Conservation (phyloP, 1,140 invertebrate genomes). For the Drosophila yakuba region DNA sequence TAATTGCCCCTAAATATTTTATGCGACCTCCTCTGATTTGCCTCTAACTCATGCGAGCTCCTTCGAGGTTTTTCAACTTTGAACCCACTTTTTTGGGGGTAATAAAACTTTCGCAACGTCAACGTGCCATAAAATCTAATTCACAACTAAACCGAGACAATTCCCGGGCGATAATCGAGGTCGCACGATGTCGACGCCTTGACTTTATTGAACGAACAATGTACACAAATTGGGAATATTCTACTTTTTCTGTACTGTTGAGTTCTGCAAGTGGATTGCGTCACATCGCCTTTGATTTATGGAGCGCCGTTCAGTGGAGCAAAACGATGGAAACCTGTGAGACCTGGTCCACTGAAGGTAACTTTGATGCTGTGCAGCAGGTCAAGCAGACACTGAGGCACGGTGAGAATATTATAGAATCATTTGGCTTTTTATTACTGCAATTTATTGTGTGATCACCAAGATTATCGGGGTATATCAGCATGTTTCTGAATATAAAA, state of each 20-base stretch:
- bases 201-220: slow-evolving; percentile 62
- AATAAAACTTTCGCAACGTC: slow-evolving; percentile 22
- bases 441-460: neutral
- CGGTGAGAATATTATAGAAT: neutral
- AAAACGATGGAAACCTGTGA: neutral
- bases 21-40: slow-evolving; percentile 38
- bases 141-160: slow-evolving; percentile 49
- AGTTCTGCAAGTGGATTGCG: slow-evolving; percentile 47
- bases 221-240: slow-evolving; percentile 47
- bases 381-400: slow-evolving; percentile 8
- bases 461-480: neutral
- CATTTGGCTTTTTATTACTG: neutral
- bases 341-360: slow-evolving; percentile 25
- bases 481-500: too few species aligned
- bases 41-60: slow-evolving; percentile 9
- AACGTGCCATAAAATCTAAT: slow-evolving; percentile 33
- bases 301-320: slow-evolving; percentile 35
- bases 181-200: slow-evolving; percentile 44
- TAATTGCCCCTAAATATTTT: slow-evolving; percentile 72
- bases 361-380: slow-evolving; percentile 15
- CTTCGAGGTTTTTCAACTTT: slow-evolving; percentile 48
- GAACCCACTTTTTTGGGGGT: slow-evolving; percentile 18
- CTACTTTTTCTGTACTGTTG: slow-evolving; percentile 20
- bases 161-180: slow-evolving; percentile 34
- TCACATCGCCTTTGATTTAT: slow-evolving; percentile 63